Evolutionary conservation across 2,888 invertebrate genomes (phyloP).

Genomic region (Octonoba sinensis): DNA sequence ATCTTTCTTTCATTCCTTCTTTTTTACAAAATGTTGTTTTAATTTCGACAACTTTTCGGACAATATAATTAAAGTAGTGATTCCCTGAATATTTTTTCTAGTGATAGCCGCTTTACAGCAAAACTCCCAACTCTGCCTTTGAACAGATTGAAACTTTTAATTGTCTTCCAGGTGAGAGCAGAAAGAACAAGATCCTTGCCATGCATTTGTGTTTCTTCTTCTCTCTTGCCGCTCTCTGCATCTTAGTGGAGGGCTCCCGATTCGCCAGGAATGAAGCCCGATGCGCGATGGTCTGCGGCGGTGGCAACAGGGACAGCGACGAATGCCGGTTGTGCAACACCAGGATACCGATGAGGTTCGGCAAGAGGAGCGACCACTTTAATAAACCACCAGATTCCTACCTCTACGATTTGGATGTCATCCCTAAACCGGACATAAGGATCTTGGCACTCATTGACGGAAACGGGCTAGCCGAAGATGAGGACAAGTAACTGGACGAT

Average conservation of each 20-base stretch:
- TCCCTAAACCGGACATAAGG: conserved; percentile 18
- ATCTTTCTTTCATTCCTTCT: too few relatives aligned
- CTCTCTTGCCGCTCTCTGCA: conserved; percentile 9
- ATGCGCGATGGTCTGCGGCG: conserved; percentile 28
- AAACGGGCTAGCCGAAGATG: conserved; percentile 1
- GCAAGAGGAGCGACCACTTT: conserved; percentile 20
- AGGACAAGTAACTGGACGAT: conserved; percentile 14
- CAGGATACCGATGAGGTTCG: conserved; percentile 59
- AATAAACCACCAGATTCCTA: conserved; percentile 3
- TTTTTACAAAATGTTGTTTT: too few relatives aligned
- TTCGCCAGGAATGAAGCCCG: conserved; percentile 43
- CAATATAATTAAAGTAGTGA: too few relatives aligned
- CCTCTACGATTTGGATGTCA: conserved; percentile 26
- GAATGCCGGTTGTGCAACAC: conserved; percentile 49
- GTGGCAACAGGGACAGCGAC: conserved; percentile 30
- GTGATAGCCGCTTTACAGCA: too few relatives aligned
- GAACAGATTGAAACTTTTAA: too few relatives aligned
- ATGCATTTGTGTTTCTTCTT: conserved; percentile 19
- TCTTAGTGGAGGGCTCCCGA: conserved; percentile 11
- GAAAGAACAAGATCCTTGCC: neutral
- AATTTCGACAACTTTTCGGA: too few relatives aligned
- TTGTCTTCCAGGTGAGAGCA: too few relatives aligned
- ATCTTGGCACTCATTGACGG: conserved; percentile 28
- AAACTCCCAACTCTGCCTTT: too few relatives aligned
- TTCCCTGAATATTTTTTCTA: too few relatives aligned